Conservation (phyloP, 2,113 vertebrate species). For the Osmerus mordax region DNA sequence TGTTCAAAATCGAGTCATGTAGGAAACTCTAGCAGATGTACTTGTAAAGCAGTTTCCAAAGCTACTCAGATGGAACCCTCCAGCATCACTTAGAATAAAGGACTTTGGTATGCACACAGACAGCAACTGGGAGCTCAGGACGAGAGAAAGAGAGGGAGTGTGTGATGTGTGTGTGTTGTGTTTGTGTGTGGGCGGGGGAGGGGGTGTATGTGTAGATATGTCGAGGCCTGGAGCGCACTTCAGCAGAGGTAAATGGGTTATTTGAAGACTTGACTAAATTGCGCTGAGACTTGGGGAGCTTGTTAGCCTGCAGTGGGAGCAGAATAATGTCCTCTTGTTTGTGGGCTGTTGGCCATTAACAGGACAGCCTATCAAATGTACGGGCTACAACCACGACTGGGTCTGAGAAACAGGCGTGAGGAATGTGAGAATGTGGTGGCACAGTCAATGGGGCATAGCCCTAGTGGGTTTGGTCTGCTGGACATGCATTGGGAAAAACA, state of each 20-base stretch:
- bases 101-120: too few relatives aligned
- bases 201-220: slow-evolving; percentile 15
- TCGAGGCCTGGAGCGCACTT: slow-evolving; percentile 41
- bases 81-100: too few relatives aligned
- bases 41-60: too few relatives aligned
- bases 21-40: too few relatives aligned
- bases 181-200: slow-evolving; percentile 32
- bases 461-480: slow-evolving; percentile 3
- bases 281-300: slow-evolving; percentile 62
- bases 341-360: slow-evolving; percentile 40
- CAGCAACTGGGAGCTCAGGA: too few relatives aligned
- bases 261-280: slow-evolving; percentile 58
- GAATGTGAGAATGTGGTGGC: slow-evolving; percentile 16
- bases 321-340: slow-evolving; percentile 57
- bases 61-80: too few relatives aligned
- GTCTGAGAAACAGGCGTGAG: slow-evolving; percentile 8
- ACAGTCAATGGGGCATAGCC: slow-evolving; percentile 11
- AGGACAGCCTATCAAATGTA: slow-evolving; percentile 25
- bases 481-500: too few relatives aligned
- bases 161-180: slow-evolving; percentile 34
- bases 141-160: background rate
- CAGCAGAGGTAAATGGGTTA: slow-evolving; percentile 54
- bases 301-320: slow-evolving; percentile 47
- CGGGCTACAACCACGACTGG: slow-evolving; percentile 2
- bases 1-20: too few relatives aligned